A percentile compares a stretch with the other conserved stretches of the same genome.
Conservation (phyloP, 2,113 vertebrate genomes). For the Falcunculus frontatus region DNA sequence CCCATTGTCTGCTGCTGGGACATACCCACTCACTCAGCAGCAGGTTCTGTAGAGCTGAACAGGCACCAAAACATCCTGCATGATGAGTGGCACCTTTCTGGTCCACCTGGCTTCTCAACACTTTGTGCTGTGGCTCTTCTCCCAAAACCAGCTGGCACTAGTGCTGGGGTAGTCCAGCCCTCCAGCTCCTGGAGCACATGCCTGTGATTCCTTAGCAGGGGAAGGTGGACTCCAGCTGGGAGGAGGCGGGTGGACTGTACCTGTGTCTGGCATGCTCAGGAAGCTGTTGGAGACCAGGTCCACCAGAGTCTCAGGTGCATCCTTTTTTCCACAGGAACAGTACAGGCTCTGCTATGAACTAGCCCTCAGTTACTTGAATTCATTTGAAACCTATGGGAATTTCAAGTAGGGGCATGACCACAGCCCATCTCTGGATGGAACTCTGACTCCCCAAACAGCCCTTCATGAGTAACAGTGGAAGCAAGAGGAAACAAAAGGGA, state of each 20-base stretch:
- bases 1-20: not conserved
- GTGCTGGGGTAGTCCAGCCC: not conserved
- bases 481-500: not conserved
- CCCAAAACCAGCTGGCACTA: not conserved
- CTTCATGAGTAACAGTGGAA: not conserved
- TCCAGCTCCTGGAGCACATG: not conserved
- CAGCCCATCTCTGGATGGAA: not conserved
- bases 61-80: not conserved
- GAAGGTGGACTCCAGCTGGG: not conserved
- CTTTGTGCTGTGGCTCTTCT: not conserved
- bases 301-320: not conserved
- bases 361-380: conserved; percentile 48
- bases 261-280: not conserved
- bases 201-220: not conserved
- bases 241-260: not conserved
- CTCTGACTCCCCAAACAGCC: not conserved
- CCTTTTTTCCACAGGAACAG: conserved; percentile 36
- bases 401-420: conserved; percentile 16
- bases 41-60: not conserved
- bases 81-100: not conserved
- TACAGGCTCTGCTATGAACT: conserved; percentile 49
- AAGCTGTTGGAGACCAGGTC: not conserved
- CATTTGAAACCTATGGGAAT: conserved; percentile 63
- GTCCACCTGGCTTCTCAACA: not conserved
- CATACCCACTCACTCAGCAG: not conserved